Evolutionary conservation across 1,140 invertebrate genomes (phyloP).

Genomic region (Ladona fulva): DNA sequence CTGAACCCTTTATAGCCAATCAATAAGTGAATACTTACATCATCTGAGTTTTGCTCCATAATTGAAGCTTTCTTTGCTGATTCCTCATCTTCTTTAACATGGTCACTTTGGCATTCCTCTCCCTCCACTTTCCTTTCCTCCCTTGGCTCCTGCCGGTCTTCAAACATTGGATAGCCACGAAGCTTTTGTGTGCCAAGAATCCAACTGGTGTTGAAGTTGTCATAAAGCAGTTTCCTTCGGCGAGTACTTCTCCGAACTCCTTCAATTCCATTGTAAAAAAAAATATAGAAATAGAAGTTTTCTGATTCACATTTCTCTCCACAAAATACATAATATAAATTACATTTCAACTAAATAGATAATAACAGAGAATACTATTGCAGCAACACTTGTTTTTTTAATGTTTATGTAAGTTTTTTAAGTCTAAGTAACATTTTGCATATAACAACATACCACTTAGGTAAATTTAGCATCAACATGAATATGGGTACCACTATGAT

Average conservation of each 20-base stretch:
- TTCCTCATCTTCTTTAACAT: conserved; percentile 30
- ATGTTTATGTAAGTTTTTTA: too few relatives aligned
- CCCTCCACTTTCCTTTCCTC: conserved; percentile 14
- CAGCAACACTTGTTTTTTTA: too few relatives aligned
- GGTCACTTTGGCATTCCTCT: conserved; percentile 21
- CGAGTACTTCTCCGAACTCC: conserved; percentile 47
- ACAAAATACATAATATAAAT: conserved; percentile 13
- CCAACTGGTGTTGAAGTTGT: conserved; percentile 45
- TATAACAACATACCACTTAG: too few relatives aligned
- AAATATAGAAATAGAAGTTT: background rate
- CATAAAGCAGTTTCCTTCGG: conserved; percentile 45
- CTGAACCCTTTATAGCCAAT: too few relatives aligned
- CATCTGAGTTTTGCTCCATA: conserved; percentile 26
- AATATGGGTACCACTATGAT: too few relatives aligned
- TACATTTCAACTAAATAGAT: too few relatives aligned
- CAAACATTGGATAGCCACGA: conserved; percentile 41
- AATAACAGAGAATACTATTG: too few relatives aligned
- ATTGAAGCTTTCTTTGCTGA: conserved; percentile 24
- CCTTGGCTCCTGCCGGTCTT: background rate
- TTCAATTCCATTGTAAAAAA: conserved; percentile 19
- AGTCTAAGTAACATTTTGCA: too few relatives aligned
- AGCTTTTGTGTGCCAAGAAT: conserved; percentile 42
- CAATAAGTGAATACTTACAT: conserved; percentile 24
- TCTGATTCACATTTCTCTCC: background rate
- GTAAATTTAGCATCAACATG: too few relatives aligned